Evolutionary conservation across 2,113 vertebrate species (phyloP), one percentile per base, ranked within the genome.

Genomic region (Pavo muticus): DNA sequence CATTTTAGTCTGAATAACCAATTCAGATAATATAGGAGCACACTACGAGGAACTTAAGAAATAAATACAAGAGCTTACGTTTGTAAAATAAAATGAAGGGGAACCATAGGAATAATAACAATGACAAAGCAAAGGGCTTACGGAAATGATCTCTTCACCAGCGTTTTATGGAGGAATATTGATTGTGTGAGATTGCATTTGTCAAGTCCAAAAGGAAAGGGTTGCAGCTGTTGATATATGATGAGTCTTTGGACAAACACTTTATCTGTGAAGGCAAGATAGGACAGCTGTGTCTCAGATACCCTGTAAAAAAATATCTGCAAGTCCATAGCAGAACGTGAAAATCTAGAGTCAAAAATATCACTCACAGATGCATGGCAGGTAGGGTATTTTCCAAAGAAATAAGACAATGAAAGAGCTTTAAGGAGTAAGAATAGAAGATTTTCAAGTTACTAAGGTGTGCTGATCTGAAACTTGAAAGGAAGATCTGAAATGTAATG

Each of bases 61-160:
- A 77, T 42, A 19, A 70, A 80, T 44, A 24, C 3, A 24, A 50
- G 14, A 50, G 14, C 15, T 94, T 77, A 50, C 14, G 4, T 64
- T 90, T 84, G 40, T 74, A 71, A 94, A 30, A 4, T 6, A 67
- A 86, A 86, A 76, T 0, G 0, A 86, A 64, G 8, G 37, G 64
- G n/a, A 90, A 56, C 16, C 14, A 56, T 19, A 35, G 42, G 85
- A 59, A 32, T 42, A 24, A 50, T 71, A 75, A 77, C 82, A 94
- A 87, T 91, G 73, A 75, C 52, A 85, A 95, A 94, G 64, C 30
- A 63, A 48, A 59, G 11, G 64, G 42, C 25, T 95, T 84, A 84
- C 0, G 1, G 64, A 93, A 91, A 71, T 0, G 1, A 74, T 86
- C 42, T 88, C 42, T 73, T 60, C 25, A 71, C 11, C 39, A 78